These are phyloP conservation scores for Australoheros facetus DNA, from an alignment of 2,797 vertebrate species.

Conservation along the genomic window DNA sequence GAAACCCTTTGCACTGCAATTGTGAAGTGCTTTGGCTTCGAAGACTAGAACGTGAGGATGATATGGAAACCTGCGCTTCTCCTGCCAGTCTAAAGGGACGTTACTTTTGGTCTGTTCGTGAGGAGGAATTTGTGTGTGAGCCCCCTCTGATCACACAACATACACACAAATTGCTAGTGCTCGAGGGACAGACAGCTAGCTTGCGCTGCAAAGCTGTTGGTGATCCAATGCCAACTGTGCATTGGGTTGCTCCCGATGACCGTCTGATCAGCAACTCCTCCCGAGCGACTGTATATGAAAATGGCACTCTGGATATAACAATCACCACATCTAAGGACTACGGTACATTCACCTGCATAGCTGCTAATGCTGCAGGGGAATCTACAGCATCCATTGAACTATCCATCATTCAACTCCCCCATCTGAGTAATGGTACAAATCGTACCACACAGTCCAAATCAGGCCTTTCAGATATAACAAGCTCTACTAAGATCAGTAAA, in stretches of 20 bases:
- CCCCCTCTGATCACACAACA: constrained; percentile 96
- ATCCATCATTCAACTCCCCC: constrained; percentile 96
- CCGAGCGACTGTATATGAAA: constrained; percentile 89
- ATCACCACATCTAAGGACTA: constrained; percentile 96
- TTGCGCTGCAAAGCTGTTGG: constrained; percentile 97
- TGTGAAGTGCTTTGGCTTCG: constrained; percentile 96
- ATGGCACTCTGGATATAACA: constrained; percentile 94
- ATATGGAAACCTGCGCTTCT: constrained; percentile 98
- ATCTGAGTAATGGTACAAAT: constrained; percentile 91
- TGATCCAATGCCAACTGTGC: constrained; percentile 93
- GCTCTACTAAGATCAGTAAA: constrained; percentile 91
- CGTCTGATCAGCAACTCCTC: constrained; percentile 94
- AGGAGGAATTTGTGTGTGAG: constrained; percentile 97
- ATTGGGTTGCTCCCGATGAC: constrained; percentile 96
- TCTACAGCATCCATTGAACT: constrained; percentile 94
- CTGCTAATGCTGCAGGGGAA: constrained; percentile 96
- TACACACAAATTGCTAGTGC: constrained; percentile 92
- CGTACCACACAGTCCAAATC: constrained; percentile 89
- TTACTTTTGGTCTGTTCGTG: constrained; percentile 95
- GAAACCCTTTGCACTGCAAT: constrained; percentile 97
- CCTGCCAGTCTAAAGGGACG: constrained; percentile 91
- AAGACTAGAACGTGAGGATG: constrained; percentile 91
- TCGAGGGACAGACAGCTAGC: constrained; percentile 94
- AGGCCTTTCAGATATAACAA: constrained; percentile 96
- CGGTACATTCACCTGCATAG: constrained; percentile 96